Conservation (phyloP, 2,888 invertebrate genomes). For the Adineta ricciae region DNA sequence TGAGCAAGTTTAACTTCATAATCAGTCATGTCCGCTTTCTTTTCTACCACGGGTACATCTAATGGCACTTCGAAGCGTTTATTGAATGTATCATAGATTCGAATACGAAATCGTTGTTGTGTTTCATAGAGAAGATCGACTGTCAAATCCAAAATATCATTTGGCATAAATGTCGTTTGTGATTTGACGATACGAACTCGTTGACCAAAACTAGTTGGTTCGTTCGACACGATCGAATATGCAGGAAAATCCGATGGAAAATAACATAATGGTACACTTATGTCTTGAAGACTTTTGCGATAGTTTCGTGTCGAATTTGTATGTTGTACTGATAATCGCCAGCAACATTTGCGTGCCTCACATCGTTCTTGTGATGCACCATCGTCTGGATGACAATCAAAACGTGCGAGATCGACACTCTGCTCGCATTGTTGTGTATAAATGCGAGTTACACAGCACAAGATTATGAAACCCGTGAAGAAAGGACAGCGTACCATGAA, state of each 20-base stretch:
- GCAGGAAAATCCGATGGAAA: constrained; percentile 30
- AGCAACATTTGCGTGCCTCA: too few species aligned
- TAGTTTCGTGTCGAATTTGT: too few species aligned
- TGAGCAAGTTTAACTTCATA: constrained; percentile 23
- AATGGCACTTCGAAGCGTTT: constrained; percentile 27
- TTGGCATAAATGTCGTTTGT: constrained; percentile 23
- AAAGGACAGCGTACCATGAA: too few species aligned
- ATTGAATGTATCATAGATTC: constrained; percentile 24
- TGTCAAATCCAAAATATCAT: constrained; percentile 27
- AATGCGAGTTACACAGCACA: too few species aligned
- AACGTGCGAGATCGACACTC: too few species aligned
- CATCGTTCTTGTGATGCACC: too few species aligned
- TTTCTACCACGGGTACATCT: neutral
- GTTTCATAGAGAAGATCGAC: constrained; percentile 26
- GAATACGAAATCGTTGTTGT: constrained; percentile 19
- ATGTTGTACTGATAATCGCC: too few species aligned
- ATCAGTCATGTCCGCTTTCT: neutral
- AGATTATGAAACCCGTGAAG: too few species aligned
- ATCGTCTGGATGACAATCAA: too few species aligned
- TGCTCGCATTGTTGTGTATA: too few species aligned
- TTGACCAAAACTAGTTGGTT: neutral
- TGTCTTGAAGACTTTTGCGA: too few species aligned
- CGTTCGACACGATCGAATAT: neutral
- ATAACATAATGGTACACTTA: constrained; percentile 26
- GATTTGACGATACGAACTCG: constrained; percentile 14